phyloP scores from a whole-genome alignment of 2,888 invertebrate species.

The Tipula confusa region DNA sequence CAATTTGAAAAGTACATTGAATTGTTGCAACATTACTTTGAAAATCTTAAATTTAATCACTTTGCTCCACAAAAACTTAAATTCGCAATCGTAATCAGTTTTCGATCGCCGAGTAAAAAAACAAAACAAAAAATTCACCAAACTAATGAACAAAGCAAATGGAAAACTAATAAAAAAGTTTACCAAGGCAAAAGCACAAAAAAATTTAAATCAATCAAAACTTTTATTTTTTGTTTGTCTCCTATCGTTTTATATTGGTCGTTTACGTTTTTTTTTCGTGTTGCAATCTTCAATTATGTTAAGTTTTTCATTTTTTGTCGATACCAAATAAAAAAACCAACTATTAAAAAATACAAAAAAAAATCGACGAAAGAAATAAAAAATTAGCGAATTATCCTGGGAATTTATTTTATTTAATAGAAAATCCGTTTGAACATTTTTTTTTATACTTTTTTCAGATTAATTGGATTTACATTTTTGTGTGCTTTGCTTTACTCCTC shows the following conservation, averaged over 20 bases:
- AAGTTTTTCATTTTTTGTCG: not conserved
- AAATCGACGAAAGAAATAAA: not conserved
- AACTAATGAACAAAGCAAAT: not conserved
- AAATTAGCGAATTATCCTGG: constrained; percentile 25
- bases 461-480: constrained; percentile 20
- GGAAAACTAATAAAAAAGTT: not conserved
- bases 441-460: not conserved
- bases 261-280: not conserved
- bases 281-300: not conserved
- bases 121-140: not conserved
- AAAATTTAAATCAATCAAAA: not conserved
- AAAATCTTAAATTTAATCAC: too few relatives aligned
- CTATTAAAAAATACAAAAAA: not conserved
- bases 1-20: too few relatives aligned
- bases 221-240: not conserved
- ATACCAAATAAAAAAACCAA: not conserved
- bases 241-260: not conserved
- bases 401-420: constrained; percentile 12
- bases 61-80: not conserved
- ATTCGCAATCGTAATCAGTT: not conserved
- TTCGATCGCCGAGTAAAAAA: not conserved
- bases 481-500: not conserved
- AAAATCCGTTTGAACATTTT: not conserved
- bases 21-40: too few relatives aligned
- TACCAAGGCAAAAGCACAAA: not conserved